phyloP scores from a whole-genome alignment of 2,797 vertebrate species.

The Acropternis orthonyx region DNA sequence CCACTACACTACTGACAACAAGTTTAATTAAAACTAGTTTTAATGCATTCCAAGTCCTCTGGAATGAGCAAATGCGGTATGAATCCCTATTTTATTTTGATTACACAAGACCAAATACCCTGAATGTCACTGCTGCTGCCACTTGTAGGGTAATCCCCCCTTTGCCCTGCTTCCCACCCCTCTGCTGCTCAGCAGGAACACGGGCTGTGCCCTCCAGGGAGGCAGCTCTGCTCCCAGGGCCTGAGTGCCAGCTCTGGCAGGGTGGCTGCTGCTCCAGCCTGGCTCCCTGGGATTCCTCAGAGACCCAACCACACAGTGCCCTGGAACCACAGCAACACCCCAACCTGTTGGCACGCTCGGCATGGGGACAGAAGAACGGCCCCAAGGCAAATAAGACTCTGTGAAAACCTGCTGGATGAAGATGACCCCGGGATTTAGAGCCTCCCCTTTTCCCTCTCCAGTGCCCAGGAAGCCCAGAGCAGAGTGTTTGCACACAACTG shows the following conservation, averaged over 20 bases:
- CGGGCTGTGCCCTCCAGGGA: accelerated
- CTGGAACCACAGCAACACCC: not conserved
- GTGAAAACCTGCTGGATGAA: not conserved
- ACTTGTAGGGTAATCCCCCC: not conserved
- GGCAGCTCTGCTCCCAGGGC: not conserved
- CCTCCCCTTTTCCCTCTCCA: not conserved
- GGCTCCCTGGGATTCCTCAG: not conserved
- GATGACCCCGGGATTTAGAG: too few species aligned
- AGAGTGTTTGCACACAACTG: accelerated
- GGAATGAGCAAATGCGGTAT: not conserved
- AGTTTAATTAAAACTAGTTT: not conserved
- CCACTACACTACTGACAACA: not conserved
- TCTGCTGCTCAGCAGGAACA: too few species aligned
- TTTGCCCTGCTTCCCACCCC: not conserved
- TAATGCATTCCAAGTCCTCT: not conserved
- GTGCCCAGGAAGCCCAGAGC: accelerated
- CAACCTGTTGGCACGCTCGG: not conserved
- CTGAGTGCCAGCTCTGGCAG: accelerated
- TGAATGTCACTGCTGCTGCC: not conserved
- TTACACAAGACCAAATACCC: not conserved
- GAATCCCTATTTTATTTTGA: not conserved
- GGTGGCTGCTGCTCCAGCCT: not conserved
- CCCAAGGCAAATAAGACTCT: accelerated
- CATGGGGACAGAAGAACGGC: accelerated
- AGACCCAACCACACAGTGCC: not conserved